phyloP scores from a whole-genome alignment of 2,888 invertebrate species.

The Parasteatoda lunata region DNA sequence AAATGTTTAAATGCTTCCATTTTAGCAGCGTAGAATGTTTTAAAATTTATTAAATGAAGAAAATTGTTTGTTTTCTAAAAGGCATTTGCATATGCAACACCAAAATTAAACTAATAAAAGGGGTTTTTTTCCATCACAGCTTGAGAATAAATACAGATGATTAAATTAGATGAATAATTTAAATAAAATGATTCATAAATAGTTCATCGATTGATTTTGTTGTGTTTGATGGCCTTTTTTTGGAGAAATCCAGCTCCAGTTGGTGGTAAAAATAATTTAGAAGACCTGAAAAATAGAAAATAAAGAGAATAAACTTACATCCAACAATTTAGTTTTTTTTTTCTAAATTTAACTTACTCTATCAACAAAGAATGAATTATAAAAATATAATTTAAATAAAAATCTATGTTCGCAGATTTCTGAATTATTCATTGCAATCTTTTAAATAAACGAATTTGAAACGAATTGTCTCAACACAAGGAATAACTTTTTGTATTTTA shows the following conservation, averaged over 20 bases:
- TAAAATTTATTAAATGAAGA: not conserved
- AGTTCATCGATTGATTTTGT: constrained; percentile 41
- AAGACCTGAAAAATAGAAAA: constrained; percentile 40
- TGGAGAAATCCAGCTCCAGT: constrained; percentile 53
- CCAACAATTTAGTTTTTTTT: not conserved
- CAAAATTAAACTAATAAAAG: not conserved
- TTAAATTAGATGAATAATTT: constrained; percentile 41
- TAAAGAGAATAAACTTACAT: not conserved
- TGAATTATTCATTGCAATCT: too few species aligned
- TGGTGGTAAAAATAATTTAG: constrained; percentile 18
- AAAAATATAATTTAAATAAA: too few species aligned
- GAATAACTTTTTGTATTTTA: too few species aligned
- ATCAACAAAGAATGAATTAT: too few species aligned
- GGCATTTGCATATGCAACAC: not conserved
- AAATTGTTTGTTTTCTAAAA: not conserved
- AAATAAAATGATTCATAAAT: constrained; percentile 57
- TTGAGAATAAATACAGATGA: constrained; percentile 42
- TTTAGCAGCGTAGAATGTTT: too few species aligned
- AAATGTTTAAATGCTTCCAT: too few species aligned
- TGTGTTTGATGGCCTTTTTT: constrained; percentile 9
- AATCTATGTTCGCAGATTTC: too few species aligned
- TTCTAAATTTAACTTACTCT: too few species aligned
- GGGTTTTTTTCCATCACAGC: constrained; percentile 16
- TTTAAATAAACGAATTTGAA: too few species aligned
- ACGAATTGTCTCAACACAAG: too few species aligned